Evolutionary conservation across 2,888 invertebrate species (phyloP).

Genomic region (Calephelis perditalis): DNA sequence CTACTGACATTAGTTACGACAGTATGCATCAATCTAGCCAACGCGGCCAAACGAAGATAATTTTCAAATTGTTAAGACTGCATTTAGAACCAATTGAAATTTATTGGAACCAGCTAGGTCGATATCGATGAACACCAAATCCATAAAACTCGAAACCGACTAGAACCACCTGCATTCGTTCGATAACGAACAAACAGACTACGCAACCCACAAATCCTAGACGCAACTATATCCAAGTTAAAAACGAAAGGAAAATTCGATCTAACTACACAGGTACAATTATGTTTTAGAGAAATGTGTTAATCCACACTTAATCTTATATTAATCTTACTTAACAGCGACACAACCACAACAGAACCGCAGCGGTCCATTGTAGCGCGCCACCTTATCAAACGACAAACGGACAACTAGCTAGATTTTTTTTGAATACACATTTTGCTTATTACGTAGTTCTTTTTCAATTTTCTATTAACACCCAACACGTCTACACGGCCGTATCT

Average conservation of each 20-base stretch:
- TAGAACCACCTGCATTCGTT: conserved; percentile 23
- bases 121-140: too few relatives aligned
- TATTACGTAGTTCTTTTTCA: conserved; percentile 47
- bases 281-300: conserved; percentile 32
- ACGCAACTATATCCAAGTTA: conserved; percentile 59
- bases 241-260: conserved; percentile 54
- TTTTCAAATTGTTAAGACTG: too few relatives aligned
- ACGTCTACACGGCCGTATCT: conserved; percentile 23
- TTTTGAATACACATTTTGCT: conserved; percentile 66
- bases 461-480: conserved; percentile 36
- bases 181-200: conserved; percentile 28
- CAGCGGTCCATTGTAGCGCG: conserved; percentile 29
- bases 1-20: too few relatives aligned
- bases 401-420: conserved; percentile 66
- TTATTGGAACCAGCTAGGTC: too few relatives aligned
- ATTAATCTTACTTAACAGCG: conserved; percentile 54
- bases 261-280: conserved; percentile 75
- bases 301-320: conserved; percentile 63
- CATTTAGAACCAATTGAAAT: too few relatives aligned
- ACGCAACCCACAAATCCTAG: conserved; percentile 36
- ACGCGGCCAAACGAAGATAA: too few relatives aligned
- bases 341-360: conserved; percentile 32
- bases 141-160: conserved; percentile 8
- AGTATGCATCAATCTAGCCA: too few relatives aligned
- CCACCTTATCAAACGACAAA: conserved; percentile 50